Evolutionary conservation across 1,140 invertebrate species (phyloP), one percentile per base, ranked within the genome.

Genomic region (Arion vulgaris): DNA sequence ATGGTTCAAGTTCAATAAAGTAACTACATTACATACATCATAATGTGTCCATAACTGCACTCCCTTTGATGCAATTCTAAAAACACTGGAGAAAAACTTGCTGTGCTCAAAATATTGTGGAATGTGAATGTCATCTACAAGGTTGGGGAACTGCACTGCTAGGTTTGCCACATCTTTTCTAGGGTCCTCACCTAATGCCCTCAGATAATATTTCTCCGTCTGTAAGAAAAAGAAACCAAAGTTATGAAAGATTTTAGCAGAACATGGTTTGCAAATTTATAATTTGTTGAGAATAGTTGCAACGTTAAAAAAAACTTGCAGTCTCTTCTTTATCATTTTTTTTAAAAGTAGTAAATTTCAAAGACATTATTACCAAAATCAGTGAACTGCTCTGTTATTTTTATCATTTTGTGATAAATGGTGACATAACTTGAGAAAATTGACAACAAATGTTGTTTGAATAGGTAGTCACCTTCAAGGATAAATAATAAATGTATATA

Each of bases 31-130:
- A 79, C 81, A 45, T 82, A 93, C 93, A 92, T 95, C 94, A 92
- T 95, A 95, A 90, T 95, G 94, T 45, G 94, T 95, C 94, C 94
- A 95, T 32, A 95, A 85, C 83, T 94, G 93, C 32, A 94, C 85
- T 36, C 90, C 88, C 72, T 90, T 85, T 0, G 94, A 94, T 39
- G 92, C 91, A 78, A 94, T 93, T 38, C 94, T 88, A 82, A 95
- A 94, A 11, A 95, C 94, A 86, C 93, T 94, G 0, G 94, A 95
- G 88, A 94, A 95, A 82, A 94, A 93, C 36, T 91, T 84, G 19
- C 91, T 86, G 32, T 83, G 38, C 1, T 89, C 85, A 88, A 94
- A 93, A 71, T 94, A 89, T 2, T 90, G 51, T 26, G 94, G 94
- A 83, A 94, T 89, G 36, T 82, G 86, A 17, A 94, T 88, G 87